Evolutionary conservation across 2,797 vertebrate genomes (phyloP).

Genomic region (Chlorospingus semifuscus): DNA sequence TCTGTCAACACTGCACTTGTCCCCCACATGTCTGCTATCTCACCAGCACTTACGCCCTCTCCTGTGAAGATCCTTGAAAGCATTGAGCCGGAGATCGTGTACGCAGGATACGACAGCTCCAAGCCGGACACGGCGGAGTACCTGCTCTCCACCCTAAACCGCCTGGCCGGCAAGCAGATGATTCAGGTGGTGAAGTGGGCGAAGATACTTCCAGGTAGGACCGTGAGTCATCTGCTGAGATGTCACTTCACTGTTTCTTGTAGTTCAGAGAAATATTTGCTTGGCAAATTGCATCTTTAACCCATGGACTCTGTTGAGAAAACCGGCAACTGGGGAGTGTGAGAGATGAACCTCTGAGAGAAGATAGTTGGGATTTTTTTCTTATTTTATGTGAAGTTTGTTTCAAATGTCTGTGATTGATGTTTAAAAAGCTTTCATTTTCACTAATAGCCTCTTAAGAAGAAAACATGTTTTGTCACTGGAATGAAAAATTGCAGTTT

Average conservation of each 20-base stretch:
- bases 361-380: background rate
- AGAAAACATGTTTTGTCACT: background rate
- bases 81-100: slow-evolving; percentile 94
- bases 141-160: slow-evolving; percentile 96
- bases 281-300: background rate
- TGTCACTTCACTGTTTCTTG: background rate
- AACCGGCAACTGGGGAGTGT: fast-evolving
- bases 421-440: background rate
- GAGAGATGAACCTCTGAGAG: background rate
- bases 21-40: slow-evolving; percentile 84
- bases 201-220: slow-evolving; percentile 98
- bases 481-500: background rate
- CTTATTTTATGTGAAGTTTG: background rate
- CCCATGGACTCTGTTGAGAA: background rate
- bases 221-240: background rate
- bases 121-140: slow-evolving; percentile 92
- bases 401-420: background rate
- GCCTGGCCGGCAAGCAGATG: slow-evolving; percentile 97
- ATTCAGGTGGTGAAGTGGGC: slow-evolving; percentile 99
- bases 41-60: slow-evolving; percentile 86
- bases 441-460: background rate
- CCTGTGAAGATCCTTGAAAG: slow-evolving; percentile 89
- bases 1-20: slow-evolving; percentile 86
- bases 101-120: slow-evolving; percentile 90
- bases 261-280: background rate